Base-by-base conservation (phyloP, 1,140 invertebrate genomes). In the Drosophila grimshawi region DNA sequence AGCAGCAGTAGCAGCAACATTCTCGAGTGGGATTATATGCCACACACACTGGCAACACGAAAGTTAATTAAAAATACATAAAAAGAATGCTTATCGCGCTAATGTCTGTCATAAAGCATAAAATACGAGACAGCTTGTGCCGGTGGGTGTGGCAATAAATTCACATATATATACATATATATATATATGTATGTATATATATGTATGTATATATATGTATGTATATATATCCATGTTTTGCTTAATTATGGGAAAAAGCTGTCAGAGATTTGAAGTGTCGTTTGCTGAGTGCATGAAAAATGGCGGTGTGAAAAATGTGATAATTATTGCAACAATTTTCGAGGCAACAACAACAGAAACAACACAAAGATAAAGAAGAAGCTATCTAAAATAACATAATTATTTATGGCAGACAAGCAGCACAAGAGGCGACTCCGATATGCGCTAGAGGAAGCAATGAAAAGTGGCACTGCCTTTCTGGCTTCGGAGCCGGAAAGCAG, bases 51-150 rank as follows among this genome's bases (percentile, higher is more conserved):
- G 39, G 10, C 72, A 79, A 55, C 79, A 83, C 73, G 52, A 80
- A 77, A 83, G 85, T 89, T 88, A 88, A 86, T 88, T 86, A 88
- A 88, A 88, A 88, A 83, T 69, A 80, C 83, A 88, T 88, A 86
- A 86, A 86, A 86, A 19, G 19, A 72, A 70, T 56, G 68, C 67
- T 76, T 80, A 71, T 78, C 69, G 57, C 53, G 64, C 53, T 70
- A 74, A 74, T 69, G 59, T 56, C 65, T 63, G 49, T 35, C 63
- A 73, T 74, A 73, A 73, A 73, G 56, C 49, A 73, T 55, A 59
- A 65, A 65, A 35, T 27, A 30, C 53, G 39, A 49, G 64, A 41
- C 56, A 55, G 29, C 48, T 64, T 61, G 11, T 59, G 27, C 46
- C 10, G 8, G 37, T 7, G 41, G 51, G 30, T 49, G 62, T 46